These are phyloP conservation scores for Epinotia bilunana DNA, from an alignment of 2,888 invertebrate genomes.

Conservation along the genomic window DNA sequence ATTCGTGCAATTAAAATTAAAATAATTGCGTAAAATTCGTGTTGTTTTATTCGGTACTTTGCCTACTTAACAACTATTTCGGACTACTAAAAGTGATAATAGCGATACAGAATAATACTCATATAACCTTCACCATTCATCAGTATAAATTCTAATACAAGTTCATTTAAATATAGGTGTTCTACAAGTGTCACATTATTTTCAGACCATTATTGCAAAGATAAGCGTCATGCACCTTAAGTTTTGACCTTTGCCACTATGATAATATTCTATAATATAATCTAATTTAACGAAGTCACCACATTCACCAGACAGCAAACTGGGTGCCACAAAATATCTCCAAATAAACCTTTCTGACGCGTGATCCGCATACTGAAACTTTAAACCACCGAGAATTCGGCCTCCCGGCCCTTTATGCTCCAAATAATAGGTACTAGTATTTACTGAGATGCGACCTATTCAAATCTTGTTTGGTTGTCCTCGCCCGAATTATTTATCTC, in stretches of 20 bases:
- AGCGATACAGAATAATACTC: too few species aligned
- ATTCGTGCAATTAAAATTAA: slow-evolving; percentile 46
- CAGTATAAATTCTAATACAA: too few species aligned
- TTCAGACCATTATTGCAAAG: not conserved
- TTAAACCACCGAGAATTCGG: slow-evolving; percentile 54
- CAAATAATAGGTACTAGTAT: slow-evolving; percentile 41
- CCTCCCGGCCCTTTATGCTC: slow-evolving; percentile 51
- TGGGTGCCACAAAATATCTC: slow-evolving; percentile 26
- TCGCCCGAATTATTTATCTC: slow-evolving; percentile 41
- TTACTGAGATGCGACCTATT: slow-evolving; percentile 44
- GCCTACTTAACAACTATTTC: too few species aligned
- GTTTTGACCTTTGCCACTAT: not conserved
- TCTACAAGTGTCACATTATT: not conserved
- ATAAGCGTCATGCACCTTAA: not conserved
- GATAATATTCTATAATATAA: not conserved
- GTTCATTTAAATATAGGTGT: too few species aligned
- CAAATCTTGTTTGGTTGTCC: slow-evolving; percentile 43
- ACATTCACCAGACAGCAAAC: slow-evolving; percentile 9
- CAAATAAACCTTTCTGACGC: slow-evolving; percentile 62
- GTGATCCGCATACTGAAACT: slow-evolving; percentile 65
- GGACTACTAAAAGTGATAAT: too few species aligned
- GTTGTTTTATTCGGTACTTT: too few species aligned
- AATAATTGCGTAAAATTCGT: slow-evolving; percentile 1
- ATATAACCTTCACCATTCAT: too few species aligned
- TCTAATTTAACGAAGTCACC: not conserved